phyloP scores from a whole-genome alignment of 1,140 invertebrate species.

The Chelonus insularis region DNA sequence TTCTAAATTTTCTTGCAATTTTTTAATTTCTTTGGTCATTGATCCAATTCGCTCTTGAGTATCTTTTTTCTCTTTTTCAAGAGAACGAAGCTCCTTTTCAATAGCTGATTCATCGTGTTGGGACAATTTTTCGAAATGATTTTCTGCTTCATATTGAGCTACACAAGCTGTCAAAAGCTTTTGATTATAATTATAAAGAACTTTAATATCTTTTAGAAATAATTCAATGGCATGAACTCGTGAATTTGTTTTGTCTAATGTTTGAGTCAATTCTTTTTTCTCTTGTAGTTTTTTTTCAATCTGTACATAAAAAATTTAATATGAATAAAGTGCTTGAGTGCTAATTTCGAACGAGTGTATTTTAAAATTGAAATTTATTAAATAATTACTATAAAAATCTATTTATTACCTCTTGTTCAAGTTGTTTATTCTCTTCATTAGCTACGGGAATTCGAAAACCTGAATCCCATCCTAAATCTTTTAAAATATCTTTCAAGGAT shows the following conservation, averaged over 20 bases:
- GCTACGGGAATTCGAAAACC: slow-evolving; percentile 74
- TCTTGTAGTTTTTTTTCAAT: slow-evolving; percentile 47
- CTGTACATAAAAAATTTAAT: slow-evolving; percentile 35
- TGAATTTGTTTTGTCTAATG: slow-evolving; percentile 41
- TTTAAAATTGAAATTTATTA: background rate
- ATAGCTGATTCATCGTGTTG: slow-evolving; percentile 60
- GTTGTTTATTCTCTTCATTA: slow-evolving; percentile 69
- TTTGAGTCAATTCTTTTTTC: slow-evolving; percentile 36
- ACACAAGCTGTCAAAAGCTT: slow-evolving; percentile 64
- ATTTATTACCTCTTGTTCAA: slow-evolving; percentile 63
- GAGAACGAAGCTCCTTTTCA: slow-evolving; percentile 58
- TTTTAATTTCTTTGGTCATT: slow-evolving; percentile 48
- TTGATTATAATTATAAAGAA: slow-evolving; percentile 49
- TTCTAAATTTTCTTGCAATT: slow-evolving; percentile 63
- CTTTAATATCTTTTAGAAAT: slow-evolving; percentile 36
- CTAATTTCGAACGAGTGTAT: background rate
- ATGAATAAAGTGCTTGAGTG: background rate
- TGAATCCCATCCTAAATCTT: slow-evolving; percentile 70
- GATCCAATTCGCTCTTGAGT: slow-evolving; percentile 52
- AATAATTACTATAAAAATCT: background rate
- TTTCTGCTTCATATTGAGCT: slow-evolving; percentile 66
- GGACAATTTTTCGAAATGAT: slow-evolving; percentile 61
- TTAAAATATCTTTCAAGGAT: slow-evolving; percentile 65
- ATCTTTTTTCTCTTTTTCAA: slow-evolving; percentile 59
- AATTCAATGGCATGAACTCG: slow-evolving; percentile 41